Percentiles rank a stretch among this genome's conserved stretches.
phyloP scores from a whole-genome alignment of 2,888 invertebrate genomes.

The Hololepta plana region DNA sequence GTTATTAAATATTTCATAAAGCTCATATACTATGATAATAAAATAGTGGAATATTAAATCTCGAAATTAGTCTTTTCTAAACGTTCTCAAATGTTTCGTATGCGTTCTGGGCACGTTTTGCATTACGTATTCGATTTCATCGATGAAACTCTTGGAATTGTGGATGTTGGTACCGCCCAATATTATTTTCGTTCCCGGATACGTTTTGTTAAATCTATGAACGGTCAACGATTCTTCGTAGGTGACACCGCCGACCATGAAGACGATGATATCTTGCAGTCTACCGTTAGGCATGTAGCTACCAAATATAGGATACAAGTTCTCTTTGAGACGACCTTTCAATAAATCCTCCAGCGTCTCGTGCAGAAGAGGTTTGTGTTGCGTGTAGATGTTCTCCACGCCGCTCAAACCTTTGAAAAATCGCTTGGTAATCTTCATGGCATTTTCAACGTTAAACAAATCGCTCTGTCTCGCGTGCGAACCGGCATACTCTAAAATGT shows the following conservation, averaged over 20 bases:
- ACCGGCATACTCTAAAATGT: conserved; percentile 70
- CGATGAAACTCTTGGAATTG: conserved; percentile 65
- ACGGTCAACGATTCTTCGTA: conserved; percentile 88
- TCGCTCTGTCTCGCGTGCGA: conserved; percentile 65
- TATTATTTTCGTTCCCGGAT: conserved; percentile 51
- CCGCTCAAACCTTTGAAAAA: conserved; percentile 81
- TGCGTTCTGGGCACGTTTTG: conserved; percentile 45
- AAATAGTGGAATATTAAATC: too few relatives aligned
- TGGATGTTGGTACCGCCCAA: conserved; percentile 87
- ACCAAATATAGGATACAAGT: conserved; percentile 62
- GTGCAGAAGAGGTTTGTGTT: conserved; percentile 84
- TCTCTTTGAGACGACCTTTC: conserved; percentile 77
- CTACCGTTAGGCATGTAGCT: conserved; percentile 39
- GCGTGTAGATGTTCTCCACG: conserved; percentile 98
- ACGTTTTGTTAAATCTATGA: conserved; percentile 57
- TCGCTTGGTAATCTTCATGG: conserved; percentile 80
- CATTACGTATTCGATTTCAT: conserved; percentile 53
- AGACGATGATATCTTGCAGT: conserved; percentile 87
- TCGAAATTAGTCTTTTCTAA: too few relatives aligned
- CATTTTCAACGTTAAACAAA: conserved; percentile 63
- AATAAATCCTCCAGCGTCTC: conserved; percentile 80
- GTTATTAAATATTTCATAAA: too few relatives aligned
- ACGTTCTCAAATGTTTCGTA: conserved; percentile 17
- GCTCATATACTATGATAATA: too few relatives aligned
- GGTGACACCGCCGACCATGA: conserved; percentile 89